phyloP scores from a whole-genome alignment of 2,797 vertebrate species.

The Peromyscus attwateri region DNA sequence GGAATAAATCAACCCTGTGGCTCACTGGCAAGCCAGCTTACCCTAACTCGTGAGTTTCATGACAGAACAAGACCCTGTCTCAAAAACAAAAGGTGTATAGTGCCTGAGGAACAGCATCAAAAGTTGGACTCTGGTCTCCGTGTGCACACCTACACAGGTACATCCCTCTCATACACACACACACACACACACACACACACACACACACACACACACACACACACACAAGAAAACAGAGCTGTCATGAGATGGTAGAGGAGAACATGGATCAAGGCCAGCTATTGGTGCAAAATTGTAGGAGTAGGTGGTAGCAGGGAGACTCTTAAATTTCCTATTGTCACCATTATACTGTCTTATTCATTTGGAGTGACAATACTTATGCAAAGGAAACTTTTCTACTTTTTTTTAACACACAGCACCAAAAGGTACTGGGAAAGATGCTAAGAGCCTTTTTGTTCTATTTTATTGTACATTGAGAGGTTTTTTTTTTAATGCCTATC shows the following conservation, averaged over 20 bases:
- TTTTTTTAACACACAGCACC: not conserved
- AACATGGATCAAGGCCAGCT: not conserved
- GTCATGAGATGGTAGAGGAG: not conserved
- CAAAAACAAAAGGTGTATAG: not conserved
- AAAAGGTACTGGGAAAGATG: not conserved
- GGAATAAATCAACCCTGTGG: not conserved
- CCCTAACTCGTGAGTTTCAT: not conserved
- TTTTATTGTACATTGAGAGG: not conserved
- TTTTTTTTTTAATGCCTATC: not conserved
- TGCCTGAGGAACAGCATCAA: no score
- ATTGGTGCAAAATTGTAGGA: not conserved
- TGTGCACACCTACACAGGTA: no score
- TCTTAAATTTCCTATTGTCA: not conserved
- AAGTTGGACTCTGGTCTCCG: not conserved
- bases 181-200: no score
- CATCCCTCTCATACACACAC: not conserved
- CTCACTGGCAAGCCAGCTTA: not conserved
- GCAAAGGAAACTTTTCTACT: not conserved
- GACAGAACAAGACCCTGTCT: not conserved
- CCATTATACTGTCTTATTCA: not conserved
- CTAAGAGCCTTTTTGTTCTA: not conserved
- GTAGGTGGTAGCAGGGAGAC: accelerated
- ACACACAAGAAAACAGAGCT: not conserved
- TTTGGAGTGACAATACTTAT: not conserved
- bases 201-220: no score